Conservation (phyloP, 1,140 invertebrate genomes). For the Euura lappo region DNA sequence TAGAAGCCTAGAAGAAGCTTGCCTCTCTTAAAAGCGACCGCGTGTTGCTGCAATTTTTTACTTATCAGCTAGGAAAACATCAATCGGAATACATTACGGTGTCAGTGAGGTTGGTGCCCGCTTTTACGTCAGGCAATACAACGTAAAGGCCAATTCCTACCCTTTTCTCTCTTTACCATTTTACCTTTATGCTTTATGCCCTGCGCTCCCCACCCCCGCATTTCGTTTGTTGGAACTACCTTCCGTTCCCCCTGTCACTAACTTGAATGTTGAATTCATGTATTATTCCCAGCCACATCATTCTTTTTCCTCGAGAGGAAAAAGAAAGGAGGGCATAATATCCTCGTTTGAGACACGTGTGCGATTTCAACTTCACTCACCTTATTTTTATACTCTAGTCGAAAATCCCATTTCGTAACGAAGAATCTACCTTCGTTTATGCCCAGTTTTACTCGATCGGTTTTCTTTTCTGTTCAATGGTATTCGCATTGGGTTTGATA, state of each 20-base stretch:
- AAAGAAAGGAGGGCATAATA: too few species aligned
- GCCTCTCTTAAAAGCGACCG: too few species aligned
- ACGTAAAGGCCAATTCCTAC: conserved; percentile 23
- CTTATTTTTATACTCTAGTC: too few species aligned
- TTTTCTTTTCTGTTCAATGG: too few species aligned
- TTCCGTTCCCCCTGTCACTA: background rate
- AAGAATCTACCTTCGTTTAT: too few species aligned
- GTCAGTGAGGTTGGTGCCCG: conserved; percentile 2
- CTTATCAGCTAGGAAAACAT: conserved; percentile 16
- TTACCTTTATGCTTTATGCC: background rate
- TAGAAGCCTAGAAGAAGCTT: too few species aligned
- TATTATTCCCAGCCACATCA: background rate
- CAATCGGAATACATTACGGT: conserved; percentile 37
- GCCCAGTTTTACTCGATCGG: too few species aligned
- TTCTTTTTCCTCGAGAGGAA: background rate
- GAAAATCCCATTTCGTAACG: too few species aligned
- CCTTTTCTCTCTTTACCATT: conserved; percentile 9
- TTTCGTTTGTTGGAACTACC: background rate
- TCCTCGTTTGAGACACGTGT: too few species aligned
- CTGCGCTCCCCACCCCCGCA: background rate
- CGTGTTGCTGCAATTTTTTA: too few species aligned
- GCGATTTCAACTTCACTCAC: too few species aligned
- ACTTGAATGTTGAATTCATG: background rate
- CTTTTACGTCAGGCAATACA: conserved; percentile 19
- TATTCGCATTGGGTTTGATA: too few species aligned